Base-by-base conservation (phyloP, 2,888 invertebrate genomes). In the Blastobasis lacticolella region DNA sequence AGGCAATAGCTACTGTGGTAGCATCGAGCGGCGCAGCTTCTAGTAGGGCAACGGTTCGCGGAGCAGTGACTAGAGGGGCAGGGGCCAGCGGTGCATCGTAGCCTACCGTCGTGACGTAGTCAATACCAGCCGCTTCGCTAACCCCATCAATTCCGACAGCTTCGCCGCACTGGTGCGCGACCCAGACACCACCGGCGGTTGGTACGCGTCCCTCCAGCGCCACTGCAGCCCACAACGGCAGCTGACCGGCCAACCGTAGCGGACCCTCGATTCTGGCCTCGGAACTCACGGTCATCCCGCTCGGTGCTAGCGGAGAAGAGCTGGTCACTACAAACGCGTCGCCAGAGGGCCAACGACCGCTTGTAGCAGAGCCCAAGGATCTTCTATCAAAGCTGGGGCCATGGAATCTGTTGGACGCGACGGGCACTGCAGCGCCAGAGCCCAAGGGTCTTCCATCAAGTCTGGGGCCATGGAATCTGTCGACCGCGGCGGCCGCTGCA, bases 201-300 rank as follows among this genome's bases (percentile, higher is more conserved):
- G 69, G 63, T 23, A 71, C 44, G 0, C 57, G 50, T 0, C 73
- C 75, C 54, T 71, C 69, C 37, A 75, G 48, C 40, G 64, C 65
- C 1, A 73, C 73, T 5, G 74, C 67, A 4, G 71, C 69, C 5
- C 75, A 44, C 64, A 71, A 73, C 0, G 75, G 75, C n/a, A 75
- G 51, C 45, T 71, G 56, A 0, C 75, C 75, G 48, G 57, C 58
- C 0, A 73, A 66, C 4, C 60, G 54, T 10, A 75, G 46, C 4
- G 62, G 56, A 0, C 76, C 76, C n/a, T n/a, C n/a, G n/a, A 74
- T 59, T 23, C 64, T 56, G 45, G 69, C 67, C 38, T 75, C 75
- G 8, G 74, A 67, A 4, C 64, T 51, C 0, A 75, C 59, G 4
- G 58, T 10, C 38, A 75, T 6, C 6, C 47, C 47, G 38, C 42